Evolutionary conservation across 1,140 invertebrate genomes (phyloP).

Genomic region (Diorhabda elongata): DNA sequence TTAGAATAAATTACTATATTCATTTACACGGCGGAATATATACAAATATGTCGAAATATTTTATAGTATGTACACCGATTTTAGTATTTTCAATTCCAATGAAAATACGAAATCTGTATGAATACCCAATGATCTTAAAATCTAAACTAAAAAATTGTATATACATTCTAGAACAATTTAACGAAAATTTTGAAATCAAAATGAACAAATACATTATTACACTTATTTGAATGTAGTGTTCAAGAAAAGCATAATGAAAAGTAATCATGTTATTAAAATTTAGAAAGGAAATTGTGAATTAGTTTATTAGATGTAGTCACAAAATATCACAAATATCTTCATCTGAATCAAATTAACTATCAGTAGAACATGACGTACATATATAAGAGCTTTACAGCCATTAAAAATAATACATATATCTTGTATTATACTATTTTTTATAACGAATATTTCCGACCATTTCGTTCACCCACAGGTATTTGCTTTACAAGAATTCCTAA

Average conservation of each 20-base stretch:
- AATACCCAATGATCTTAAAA: slow-evolving; percentile 2
- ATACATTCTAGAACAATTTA: neutral
- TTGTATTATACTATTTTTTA: neutral
- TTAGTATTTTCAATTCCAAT: slow-evolving; percentile 39
- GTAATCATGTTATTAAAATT: neutral
- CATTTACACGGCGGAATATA: slow-evolving; percentile 33
- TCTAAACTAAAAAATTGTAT: neutral
- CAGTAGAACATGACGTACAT: neutral
- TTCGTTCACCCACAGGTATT: too few species aligned
- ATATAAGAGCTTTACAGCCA: slow-evolving; percentile 5
- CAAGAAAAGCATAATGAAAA: neutral
- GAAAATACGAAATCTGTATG: slow-evolving; percentile 41
- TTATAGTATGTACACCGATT: slow-evolving; percentile 41
- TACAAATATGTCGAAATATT: slow-evolving; percentile 42
- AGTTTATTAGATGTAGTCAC: slow-evolving; percentile 25
- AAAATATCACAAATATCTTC: slow-evolving; percentile 30
- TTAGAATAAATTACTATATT: slow-evolving; percentile 30
- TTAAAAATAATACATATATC: slow-evolving; percentile 3
- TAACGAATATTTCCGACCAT: neutral
- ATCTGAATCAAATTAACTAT: neutral
- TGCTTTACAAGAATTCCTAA: too few species aligned
- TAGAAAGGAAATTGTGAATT: slow-evolving; percentile 6
- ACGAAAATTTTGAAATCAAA: neutral
- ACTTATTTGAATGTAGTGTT: neutral
- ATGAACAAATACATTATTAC: neutral